Evolutionary conservation across 2,888 invertebrate species (phyloP), one percentile per base, ranked within the genome.

Genomic region (Acleris holmiana): DNA sequence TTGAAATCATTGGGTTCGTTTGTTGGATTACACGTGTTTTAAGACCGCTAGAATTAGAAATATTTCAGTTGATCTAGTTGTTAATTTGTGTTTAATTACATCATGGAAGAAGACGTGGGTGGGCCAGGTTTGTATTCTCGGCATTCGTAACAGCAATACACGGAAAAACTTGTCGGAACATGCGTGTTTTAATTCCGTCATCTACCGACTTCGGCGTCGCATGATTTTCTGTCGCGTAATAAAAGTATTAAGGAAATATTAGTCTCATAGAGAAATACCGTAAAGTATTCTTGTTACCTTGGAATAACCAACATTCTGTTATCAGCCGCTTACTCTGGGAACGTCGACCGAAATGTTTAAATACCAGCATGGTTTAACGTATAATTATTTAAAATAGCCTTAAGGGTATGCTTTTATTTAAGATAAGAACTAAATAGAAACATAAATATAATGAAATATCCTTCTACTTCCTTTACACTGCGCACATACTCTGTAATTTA

Each of bases 51-150:
- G 40, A 69, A 73, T 60, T 63, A 58, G 69, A 59, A 64, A 67
- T 70, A 68, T 68, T 19, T 62, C 63, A 69, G 61, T 71, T 67
- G 73, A 23, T 19, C 10, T 55, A 55, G 21, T 44, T 55, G 23
- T 7, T 55, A 10, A 66, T 69, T 73, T 61, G 67, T 21, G 56
- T 61, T 60, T 58, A 48, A 54, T 64, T 68, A n/a, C 74, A 75
- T 50, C 53, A 91, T 91, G 91, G 89, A 89, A 56, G 88, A 88
- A 73, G 87, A 86, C 66, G 73, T 73, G 67, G 82, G 76, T 60
- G 80, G 78, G 35, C 87, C 84, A 84, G 89, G 90, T 91, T 76
- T 69, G 73, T 77, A 69, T 17, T 69, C 71, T 41, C 29, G 67
- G 47, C 54, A 62, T 51, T 54, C 44, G 18, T 15, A n/a, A 17